A percentile compares a stretch with the other conserved stretches of the same genome.
phyloP scores from a whole-genome alignment of 2,888 invertebrate species.

The Incurvaria masculella region DNA sequence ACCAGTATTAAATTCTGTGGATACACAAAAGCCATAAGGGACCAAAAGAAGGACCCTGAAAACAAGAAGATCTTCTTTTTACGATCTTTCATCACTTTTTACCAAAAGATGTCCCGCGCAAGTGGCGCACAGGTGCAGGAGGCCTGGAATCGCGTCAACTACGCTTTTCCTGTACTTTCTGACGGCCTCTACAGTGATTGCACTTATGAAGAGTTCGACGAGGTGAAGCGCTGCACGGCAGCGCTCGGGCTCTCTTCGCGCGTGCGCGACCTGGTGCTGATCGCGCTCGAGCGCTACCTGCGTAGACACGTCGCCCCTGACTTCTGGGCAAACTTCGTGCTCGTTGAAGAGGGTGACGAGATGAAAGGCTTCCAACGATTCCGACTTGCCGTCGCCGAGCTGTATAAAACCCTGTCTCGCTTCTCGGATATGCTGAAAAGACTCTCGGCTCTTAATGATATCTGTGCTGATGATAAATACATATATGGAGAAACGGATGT shows the following conservation, averaged over 20 bases:
- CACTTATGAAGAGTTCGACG: conserved; percentile 35
- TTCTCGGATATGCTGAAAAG: conserved; percentile 54
- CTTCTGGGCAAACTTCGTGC: conserved; percentile 65
- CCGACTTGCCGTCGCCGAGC: conserved; percentile 62
- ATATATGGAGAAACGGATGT: conserved; percentile 55
- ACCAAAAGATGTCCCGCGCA: conserved; percentile 27
- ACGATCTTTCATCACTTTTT: not conserved
- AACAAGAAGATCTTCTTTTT: too few species aligned
- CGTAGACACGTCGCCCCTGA: conserved; percentile 58
- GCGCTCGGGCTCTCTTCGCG: conserved; percentile 37
- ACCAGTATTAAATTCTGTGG: too few species aligned
- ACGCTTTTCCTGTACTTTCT: conserved; percentile 46
- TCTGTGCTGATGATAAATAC: conserved; percentile 38
- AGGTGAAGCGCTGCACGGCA: conserved; percentile 38
- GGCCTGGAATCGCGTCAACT: conserved; percentile 45
- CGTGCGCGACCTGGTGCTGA: conserved; percentile 39
- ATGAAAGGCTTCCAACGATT: conserved; percentile 63
- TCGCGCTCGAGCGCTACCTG: conserved; percentile 57
- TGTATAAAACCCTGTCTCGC: conserved; percentile 55
- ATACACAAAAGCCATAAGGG: too few species aligned
- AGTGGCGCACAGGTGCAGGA: conserved; percentile 32
- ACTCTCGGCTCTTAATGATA: conserved; percentile 50
- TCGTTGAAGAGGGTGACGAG: conserved; percentile 36
- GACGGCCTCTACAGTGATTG: conserved; percentile 38
- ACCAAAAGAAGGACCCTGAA: too few species aligned